phyloP scores from a whole-genome alignment of 2,888 invertebrate species.

The Agapostemon virescens region DNA sequence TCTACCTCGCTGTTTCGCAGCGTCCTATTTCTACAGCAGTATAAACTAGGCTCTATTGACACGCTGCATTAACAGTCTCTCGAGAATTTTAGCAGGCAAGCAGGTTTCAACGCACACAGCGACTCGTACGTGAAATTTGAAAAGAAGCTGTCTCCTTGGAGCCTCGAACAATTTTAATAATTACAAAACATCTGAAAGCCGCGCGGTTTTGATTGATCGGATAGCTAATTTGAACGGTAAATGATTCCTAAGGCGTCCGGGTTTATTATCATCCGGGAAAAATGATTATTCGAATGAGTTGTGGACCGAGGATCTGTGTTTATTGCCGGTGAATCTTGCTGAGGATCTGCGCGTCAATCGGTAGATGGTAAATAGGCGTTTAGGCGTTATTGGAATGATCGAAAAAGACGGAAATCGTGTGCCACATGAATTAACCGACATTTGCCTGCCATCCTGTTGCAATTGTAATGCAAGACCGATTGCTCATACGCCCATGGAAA shows the following conservation, averaged over 20 bases:
- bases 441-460: background rate
- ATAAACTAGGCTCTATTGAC: background rate
- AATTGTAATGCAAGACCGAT: background rate
- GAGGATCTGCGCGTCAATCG: background rate
- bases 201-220: no score
- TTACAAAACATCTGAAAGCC: background rate
- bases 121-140: background rate
- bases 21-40: background rate
- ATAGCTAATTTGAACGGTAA: background rate
- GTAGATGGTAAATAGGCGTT: background rate
- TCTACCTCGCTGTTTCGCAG: background rate
- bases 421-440: slow-evolving; percentile 3
- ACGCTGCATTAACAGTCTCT: background rate
- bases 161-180: background rate
- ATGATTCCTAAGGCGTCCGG: background rate
- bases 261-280: no score
- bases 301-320: background rate
- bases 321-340: background rate
- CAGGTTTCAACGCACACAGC: background rate
- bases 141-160: background rate
- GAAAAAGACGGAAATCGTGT: slow-evolving; percentile 3
- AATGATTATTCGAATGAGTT: background rate
- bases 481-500: slow-evolving; percentile 1
- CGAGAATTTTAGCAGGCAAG: no score
- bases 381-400: background rate